Conservation (phyloP, 1,140 invertebrate species). For the Neodiprion virginianus region DNA sequence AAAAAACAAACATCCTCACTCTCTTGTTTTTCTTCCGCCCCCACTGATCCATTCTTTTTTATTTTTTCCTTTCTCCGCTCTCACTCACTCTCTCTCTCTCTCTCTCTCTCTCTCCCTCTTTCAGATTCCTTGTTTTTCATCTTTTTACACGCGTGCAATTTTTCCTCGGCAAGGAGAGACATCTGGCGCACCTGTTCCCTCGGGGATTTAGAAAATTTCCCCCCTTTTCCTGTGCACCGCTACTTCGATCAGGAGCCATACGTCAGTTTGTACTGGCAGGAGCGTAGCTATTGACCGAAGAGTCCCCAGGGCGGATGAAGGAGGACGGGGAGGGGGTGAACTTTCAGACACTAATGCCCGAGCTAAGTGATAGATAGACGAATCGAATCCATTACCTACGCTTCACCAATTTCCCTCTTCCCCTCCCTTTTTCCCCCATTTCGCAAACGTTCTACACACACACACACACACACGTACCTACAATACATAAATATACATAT, state of each 20-base stretch:
- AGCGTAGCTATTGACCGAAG: neutral
- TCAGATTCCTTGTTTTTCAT: neutral
- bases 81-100: neutral
- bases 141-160: neutral
- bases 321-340: constrained; percentile 2
- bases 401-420: constrained; percentile 18
- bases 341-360: neutral
- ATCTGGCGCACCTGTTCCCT: neutral
- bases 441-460: constrained; percentile 20
- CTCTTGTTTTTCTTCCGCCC: constrained; percentile 9
- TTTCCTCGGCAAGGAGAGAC: neutral
- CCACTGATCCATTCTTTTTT: constrained; percentile 4
- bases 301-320: neutral
- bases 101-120: neutral
- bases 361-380: constrained; percentile 20
- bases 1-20: neutral
- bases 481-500: neutral
- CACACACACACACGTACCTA: neutral
- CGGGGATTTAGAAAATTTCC: neutral
- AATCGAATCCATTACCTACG: constrained; percentile 10
- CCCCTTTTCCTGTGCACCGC: constrained; percentile 10
- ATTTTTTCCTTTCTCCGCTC: neutral
- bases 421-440: neutral
- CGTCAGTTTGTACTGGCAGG: constrained; percentile 41
- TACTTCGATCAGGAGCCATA: constrained; percentile 54